Evolutionary conservation across 2,888 invertebrate species (phyloP).

Genomic region (Timandra comae): DNA sequence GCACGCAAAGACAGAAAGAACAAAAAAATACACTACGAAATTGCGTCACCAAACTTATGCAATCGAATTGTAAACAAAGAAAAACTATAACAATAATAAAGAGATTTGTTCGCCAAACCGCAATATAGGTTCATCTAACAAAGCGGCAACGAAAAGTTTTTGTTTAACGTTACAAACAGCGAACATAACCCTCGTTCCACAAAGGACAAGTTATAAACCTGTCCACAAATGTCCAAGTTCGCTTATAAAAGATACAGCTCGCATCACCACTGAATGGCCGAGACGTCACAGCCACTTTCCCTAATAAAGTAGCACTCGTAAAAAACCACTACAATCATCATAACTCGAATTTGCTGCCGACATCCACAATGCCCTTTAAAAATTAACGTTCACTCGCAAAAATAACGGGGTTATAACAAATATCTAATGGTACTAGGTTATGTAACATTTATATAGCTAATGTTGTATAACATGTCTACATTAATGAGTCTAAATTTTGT

Average conservation of each 20-base stretch:
- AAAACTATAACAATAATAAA: too few species aligned
- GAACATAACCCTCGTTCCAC: slow-evolving; percentile 38
- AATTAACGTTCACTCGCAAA: slow-evolving; percentile 42
- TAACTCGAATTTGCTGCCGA: slow-evolving; percentile 48
- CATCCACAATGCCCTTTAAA: slow-evolving; percentile 41
- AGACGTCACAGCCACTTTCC: slow-evolving; percentile 53
- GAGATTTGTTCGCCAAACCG: slow-evolving; percentile 4
- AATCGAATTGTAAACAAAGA: too few species aligned
- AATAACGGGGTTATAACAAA: too few species aligned
- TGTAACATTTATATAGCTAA: too few species aligned
- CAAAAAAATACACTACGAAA: too few species aligned
- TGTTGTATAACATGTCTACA: too few species aligned
- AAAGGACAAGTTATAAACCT: slow-evolving; percentile 55
- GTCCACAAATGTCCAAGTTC: slow-evolving; percentile 43
- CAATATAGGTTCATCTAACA: slow-evolving; percentile 18
- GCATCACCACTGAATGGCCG: slow-evolving; percentile 45
- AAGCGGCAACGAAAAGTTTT: slow-evolving; percentile 29
- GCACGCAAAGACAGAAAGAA: too few species aligned
- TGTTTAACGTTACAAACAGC: slow-evolving; percentile 26
- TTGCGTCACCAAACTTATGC: too few species aligned
- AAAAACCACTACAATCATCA: slow-evolving; percentile 74
- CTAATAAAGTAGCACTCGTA: slow-evolving; percentile 64
- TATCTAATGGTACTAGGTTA: too few species aligned
- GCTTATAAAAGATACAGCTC: slow-evolving; percentile 56
- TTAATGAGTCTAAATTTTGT: too few species aligned